These are phyloP conservation scores for Prionailurus bengalensis DNA, from an alignment of 2,113 vertebrate species.

Conservation along the genomic window DNA sequence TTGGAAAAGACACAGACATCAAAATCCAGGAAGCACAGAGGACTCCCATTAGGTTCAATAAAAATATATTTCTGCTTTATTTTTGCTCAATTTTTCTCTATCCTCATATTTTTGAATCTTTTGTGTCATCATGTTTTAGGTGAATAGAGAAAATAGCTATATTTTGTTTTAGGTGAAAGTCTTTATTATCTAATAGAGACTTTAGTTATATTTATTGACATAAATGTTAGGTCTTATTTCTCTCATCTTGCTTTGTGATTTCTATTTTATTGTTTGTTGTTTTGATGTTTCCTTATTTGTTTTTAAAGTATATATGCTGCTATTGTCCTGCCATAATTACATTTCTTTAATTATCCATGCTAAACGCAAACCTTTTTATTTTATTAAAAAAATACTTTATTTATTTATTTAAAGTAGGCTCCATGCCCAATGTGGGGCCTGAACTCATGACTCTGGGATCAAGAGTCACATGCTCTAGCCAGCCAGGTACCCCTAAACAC, in stretches of 20 bases:
- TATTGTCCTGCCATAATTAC: background rate
- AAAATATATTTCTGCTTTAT: background rate
- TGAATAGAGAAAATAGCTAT: background rate
- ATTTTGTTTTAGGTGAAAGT: background rate
- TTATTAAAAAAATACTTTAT: background rate
- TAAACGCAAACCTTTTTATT: conserved; percentile 11
- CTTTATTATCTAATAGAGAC: background rate
- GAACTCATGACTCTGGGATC: background rate
- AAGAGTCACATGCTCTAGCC: background rate
- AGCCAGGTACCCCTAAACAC: background rate
- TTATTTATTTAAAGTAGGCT: background rate
- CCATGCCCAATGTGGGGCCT: background rate
- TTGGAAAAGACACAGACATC: too few species aligned
- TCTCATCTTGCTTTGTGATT: background rate
- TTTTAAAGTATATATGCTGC: background rate
- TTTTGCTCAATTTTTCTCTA: background rate
- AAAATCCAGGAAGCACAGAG: too few species aligned
- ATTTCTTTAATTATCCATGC: conserved; percentile 19
- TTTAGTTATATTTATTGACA: conserved; percentile 5
- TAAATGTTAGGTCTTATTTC: conserved; percentile 15
- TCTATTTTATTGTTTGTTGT: background rate
- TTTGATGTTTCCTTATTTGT: background rate
- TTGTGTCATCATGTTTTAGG: background rate
- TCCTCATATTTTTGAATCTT: background rate
- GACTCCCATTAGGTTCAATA: background rate